Base-by-base conservation (phyloP, 2,888 invertebrate species). In the Caenorhabditis sulstoni region DNA sequence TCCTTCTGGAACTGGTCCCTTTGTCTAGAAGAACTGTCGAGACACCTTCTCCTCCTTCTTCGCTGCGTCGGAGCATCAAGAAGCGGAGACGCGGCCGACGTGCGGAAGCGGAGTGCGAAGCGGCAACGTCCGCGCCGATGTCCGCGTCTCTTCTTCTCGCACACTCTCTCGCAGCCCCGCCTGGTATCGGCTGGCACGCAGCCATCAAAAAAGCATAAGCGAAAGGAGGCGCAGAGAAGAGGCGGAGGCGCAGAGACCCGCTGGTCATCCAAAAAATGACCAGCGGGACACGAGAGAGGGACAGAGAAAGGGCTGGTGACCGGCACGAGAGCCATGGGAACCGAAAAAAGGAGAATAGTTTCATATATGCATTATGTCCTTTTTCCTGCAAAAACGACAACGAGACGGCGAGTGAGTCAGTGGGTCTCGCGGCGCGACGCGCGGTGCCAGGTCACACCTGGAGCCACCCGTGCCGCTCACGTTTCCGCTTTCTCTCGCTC, bases 141-240 rank as follows among this genome's bases (percentile, higher is more conserved):
- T 57, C 71, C 57, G 57, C 57, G 62, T 64, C 71, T 71, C 71
- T 71, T 71, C 62, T 62, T 71, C 71, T 71, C 71, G 12, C 23
- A 41, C 47, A 18, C 71, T 71, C 22, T 71, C 47, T 45, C 37
- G 45, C 45, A 62, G 71, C 71, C 64, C 47, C 47, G 50, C 71
- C 71, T 71, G 71, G 71, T 55, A 44, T 71, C 49, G 71, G 57
- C 71, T 71, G 71, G 71, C 71, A 71, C 71, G 71, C 55, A 16
- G 55, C 23, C 45, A 57, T 58, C 50, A 50, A 39, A 45, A 47
- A 35, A 45, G 47, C 47, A 37, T 57, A 57, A 57, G 66, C 49
- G 41, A 41, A 29, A 47, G 29, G 67, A 57, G 57, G 57, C 64
- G 57, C 55, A 71, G 71, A 71, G 37, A 52, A 8, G 52, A 3